phyloP scores from a whole-genome alignment of 2,797 vertebrate genomes.

The Alca torda region DNA sequence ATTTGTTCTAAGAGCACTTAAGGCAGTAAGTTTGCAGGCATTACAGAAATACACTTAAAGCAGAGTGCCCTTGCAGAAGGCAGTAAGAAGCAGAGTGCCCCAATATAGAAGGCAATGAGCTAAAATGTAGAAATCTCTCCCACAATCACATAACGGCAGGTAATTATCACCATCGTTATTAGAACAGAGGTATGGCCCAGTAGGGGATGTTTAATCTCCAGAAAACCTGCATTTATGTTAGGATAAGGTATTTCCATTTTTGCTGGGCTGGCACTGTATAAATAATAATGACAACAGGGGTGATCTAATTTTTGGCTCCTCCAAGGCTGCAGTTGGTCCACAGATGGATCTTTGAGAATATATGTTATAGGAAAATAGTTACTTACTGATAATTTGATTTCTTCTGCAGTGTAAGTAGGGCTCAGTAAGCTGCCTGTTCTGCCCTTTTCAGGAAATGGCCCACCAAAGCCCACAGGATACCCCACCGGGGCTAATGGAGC shows the following conservation, averaged over 20 bases:
- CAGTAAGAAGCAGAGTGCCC: not conserved
- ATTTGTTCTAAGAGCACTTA: constrained; percentile 8
- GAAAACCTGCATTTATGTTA: not conserved
- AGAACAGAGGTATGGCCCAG: not conserved
- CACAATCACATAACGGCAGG: not conserved
- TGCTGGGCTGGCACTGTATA: not conserved
- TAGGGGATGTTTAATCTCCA: constrained; percentile 2
- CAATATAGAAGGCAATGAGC: not conserved
- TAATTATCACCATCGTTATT: not conserved
- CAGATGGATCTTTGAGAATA: not conserved
- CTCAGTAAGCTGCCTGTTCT: not conserved
- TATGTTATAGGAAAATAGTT: not conserved
- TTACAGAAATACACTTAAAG: not conserved
- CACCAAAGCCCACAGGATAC: not conserved
- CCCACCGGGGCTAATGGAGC: not conserved
- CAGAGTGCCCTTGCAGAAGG: not conserved
- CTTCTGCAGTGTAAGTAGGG: constrained; percentile 3
- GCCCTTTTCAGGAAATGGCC: not conserved
- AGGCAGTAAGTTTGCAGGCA: not conserved
- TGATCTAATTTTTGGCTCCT: not conserved
- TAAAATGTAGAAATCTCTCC: not conserved
- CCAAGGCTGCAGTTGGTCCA: not conserved
- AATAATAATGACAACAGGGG: not conserved
- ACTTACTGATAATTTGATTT: constrained; percentile 68
- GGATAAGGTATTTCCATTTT: not conserved